Evolutionary conservation across 2,797 vertebrate species (phyloP).

Genomic region (Pseudotriccus pelzelni): DNA sequence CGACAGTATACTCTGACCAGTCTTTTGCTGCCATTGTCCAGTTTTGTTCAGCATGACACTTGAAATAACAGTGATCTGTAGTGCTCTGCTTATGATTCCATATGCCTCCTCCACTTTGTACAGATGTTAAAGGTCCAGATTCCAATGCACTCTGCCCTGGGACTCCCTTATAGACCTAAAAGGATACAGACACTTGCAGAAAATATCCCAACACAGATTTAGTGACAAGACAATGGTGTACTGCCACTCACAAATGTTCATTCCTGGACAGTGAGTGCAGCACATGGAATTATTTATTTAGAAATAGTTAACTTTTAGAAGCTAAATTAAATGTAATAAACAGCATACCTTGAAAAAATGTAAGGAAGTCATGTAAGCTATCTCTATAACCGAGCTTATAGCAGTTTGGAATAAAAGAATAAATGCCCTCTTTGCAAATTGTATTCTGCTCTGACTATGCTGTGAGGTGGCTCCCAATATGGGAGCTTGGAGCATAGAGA

Average conservation of each 20-base stretch:
- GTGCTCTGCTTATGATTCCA: background rate
- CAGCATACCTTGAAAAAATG: background rate
- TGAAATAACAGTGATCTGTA: background rate
- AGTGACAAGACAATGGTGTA: background rate
- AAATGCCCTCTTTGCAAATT: background rate
- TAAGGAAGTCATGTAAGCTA: background rate
- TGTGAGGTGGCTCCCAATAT: background rate
- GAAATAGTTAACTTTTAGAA: background rate
- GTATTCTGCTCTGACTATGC: background rate
- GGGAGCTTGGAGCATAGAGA: background rate
- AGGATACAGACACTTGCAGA: background rate
- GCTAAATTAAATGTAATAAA: background rate
- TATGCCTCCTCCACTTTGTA: background rate
- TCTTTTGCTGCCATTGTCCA: background rate
- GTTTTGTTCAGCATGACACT: background rate
- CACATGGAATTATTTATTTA: background rate
- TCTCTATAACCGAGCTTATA: background rate
- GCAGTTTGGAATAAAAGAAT: background rate
- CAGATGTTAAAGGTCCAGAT: background rate
- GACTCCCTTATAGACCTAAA: background rate
- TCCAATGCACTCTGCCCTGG: background rate
- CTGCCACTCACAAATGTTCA: background rate
- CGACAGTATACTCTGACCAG: background rate
- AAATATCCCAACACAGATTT: background rate
- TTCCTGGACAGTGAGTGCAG: background rate